Evolutionary conservation across 2,797 vertebrate genomes (phyloP).

Genomic region (Chaunax sp.): DNA sequence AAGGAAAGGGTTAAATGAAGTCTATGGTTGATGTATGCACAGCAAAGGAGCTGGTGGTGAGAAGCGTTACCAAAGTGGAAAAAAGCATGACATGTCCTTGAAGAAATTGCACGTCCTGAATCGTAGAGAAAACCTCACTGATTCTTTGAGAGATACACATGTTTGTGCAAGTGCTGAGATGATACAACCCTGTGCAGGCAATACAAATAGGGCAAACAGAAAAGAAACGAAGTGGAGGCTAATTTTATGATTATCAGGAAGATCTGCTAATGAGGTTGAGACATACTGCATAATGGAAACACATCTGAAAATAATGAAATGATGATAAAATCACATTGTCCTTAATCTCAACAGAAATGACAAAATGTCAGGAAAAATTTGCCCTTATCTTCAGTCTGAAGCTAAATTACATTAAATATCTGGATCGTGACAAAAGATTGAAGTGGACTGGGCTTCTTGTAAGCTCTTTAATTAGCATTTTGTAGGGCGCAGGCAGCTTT

Average conservation of each 20-base stretch:
- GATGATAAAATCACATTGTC: slow-evolving; percentile 60
- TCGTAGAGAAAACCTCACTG: slow-evolving; percentile 57
- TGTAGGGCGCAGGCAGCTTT: slow-evolving; percentile 33
- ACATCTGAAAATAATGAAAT: slow-evolving; percentile 55
- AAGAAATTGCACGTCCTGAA: slow-evolving; percentile 46
- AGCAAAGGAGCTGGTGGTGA: slow-evolving; percentile 26
- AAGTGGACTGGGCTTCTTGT: slow-evolving; percentile 25
- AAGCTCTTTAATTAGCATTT: slow-evolving; percentile 62
- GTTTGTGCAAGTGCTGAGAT: slow-evolving; percentile 44
- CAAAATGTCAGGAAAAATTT: slow-evolving; percentile 43
- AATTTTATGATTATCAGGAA: slow-evolving; percentile 60
- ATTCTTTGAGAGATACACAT: slow-evolving; percentile 25
- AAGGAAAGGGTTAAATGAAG: slow-evolving; percentile 51
- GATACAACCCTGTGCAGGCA: slow-evolving; percentile 25
- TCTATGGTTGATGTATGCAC: slow-evolving; percentile 34
- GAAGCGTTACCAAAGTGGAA: neutral
- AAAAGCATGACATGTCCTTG: slow-evolving; percentile 35
- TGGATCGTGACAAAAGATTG: slow-evolving; percentile 48
- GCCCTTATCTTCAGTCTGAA: slow-evolving; percentile 43
- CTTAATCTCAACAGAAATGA: slow-evolving; percentile 57
- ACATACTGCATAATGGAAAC: slow-evolving; percentile 25
- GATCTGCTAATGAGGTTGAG: slow-evolving; percentile 60
- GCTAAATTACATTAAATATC: slow-evolving; percentile 57
- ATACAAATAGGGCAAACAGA: slow-evolving; percentile 49
- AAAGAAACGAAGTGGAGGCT: slow-evolving; percentile 46